Evolutionary conservation across 1,140 invertebrate species (phyloP).

Genomic region (Apis dorsata): DNA sequence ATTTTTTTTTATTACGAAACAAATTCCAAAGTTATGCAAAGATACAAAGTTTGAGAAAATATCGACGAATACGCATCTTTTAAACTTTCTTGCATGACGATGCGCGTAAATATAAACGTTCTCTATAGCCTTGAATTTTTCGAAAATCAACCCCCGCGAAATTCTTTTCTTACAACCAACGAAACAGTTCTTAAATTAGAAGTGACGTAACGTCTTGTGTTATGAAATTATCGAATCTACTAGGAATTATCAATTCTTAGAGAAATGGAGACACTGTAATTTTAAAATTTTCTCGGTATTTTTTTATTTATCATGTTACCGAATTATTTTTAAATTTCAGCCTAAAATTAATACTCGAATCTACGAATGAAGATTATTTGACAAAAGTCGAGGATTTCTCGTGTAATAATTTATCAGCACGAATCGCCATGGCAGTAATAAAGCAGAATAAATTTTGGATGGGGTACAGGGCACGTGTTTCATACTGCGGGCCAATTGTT

Average conservation of each 20-base stretch:
- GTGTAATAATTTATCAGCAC: background rate
- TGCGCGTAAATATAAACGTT: conserved; percentile 50
- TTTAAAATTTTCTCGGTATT: too few relatives aligned
- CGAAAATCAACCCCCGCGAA: background rate
- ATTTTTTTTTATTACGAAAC: too few relatives aligned
- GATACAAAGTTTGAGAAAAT: too few relatives aligned
- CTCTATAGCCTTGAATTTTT: conserved; percentile 31
- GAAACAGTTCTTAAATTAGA: conserved; percentile 2
- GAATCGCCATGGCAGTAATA: background rate
- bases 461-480: background rate
- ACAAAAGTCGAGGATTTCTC: too few relatives aligned
- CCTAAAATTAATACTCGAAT: too few relatives aligned
- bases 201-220: background rate
- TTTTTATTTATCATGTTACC: background rate
- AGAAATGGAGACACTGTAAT: background rate
- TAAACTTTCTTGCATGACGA: background rate
- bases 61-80: background rate
- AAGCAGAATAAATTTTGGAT: background rate
- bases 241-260: background rate
- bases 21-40: too few relatives aligned
- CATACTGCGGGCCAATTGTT: background rate
- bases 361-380: too few relatives aligned
- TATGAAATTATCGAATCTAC: background rate
- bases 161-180: background rate
- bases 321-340: too few relatives aligned